Base-by-base conservation (phyloP, 2,113 vertebrate species). In the Nyctereutes procyonoides region DNA sequence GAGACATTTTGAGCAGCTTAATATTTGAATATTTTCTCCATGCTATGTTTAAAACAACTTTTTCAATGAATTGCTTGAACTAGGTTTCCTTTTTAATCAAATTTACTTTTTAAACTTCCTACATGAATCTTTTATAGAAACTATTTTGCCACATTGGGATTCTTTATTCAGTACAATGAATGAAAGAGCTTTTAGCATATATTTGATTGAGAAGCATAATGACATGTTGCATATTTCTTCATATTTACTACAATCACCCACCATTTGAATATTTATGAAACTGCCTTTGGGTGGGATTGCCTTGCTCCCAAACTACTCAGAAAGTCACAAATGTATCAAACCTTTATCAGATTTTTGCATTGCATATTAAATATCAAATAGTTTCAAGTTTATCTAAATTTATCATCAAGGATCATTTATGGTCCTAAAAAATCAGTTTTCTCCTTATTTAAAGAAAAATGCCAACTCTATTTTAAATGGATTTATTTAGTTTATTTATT, bases 161-260 rank as follows among this genome's bases (percentile, higher is more conserved):
- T 48, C 88, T 96, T 91, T 94, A 96, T 85, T 94, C 93, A 96
- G 97, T 48, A 97, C 89, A 97, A 97, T 98, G 95, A 98, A 98
- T 98, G 98, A 92, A 96, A 79, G 92, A 79, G 67, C 88, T 80
- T 73, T 98, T 93, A 96, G 90, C 94, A 98, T 97, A 98, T 97
- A 98, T 97, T 97, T 96, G 96, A 98, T 97, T 96, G 96, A 97
- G 96, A 97, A 97, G 60, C 32, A 28, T 89, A 98, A 97, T 97
- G 97, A 73, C 38, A 53, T 43, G 81, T 65, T 97, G 91, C 93
- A 97, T 94, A 93, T 97, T 97, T 97, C 94, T 98, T 73, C 93
- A 88, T 96, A 97, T 97, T 98, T 98, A 97, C 95, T 97, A 96
- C 85, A 93, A 96, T 97, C 94, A 96, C 48, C 76, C 94, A 55